Base-by-base conservation (phyloP, 2,888 invertebrate species). In the Brachyopa scutellaris region DNA sequence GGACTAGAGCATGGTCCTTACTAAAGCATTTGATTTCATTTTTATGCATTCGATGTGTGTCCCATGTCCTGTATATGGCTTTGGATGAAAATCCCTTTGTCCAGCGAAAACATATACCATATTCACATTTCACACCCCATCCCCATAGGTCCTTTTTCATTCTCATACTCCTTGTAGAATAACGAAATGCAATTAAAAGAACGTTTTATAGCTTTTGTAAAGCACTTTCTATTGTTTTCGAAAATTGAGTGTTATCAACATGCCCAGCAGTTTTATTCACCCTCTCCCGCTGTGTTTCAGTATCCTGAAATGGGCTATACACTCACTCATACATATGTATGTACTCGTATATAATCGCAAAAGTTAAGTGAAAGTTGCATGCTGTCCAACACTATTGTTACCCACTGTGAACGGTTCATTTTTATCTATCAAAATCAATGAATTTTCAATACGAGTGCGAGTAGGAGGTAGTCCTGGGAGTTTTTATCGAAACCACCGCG, bases 141-240 rank as follows among this genome's bases (percentile, higher is more conserved):
- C 40, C 21, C 17, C 4, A 19, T 7, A 33, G 15, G 33, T 45
- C 21, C 33, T 9, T 26, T 29, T 29, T 1, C 49, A 29, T 33
- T 7, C 31, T 45, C 23, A 33, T 42, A 11, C 19, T 29, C 38
- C 49, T 49, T 38, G 51, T 31, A 40, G 73, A 49, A 83, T 78
- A 73, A 49, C 83, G 78, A 89, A 89, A 89, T 88, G 89, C 89
- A 89, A 89, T 89, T 89, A 89, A 89, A 89, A 89, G 86, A 89
- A 88, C 89, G 88, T 89, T 89, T 89, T 89, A 89, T 89, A 87
- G 88, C 88, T 88, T 89, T 89, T 83, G 78, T 78, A 72, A 78
- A 83, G 82, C 77, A 67, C 82, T 83, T 83, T 83, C 83, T 78
- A 83, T 83, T 83, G 83, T 83, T 80, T 80, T 62, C 29, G 83